Percentiles rank a stretch among this genome's conserved stretches.
These are phyloP conservation scores for Drosophila punjabiensis DNA, from an alignment of 1,140 invertebrate species.

Conservation along the genomic window DNA sequence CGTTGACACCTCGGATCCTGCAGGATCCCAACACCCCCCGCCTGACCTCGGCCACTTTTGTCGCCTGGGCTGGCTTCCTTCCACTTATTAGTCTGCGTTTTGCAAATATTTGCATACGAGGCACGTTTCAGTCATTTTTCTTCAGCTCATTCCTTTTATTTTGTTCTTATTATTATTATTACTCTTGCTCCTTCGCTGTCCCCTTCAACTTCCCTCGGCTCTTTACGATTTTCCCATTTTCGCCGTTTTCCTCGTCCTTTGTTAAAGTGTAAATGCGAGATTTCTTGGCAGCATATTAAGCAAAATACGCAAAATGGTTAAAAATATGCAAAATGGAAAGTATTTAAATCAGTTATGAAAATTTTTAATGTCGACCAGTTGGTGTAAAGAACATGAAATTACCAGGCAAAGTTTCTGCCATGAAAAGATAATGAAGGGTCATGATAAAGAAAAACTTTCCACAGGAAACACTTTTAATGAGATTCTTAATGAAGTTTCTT, in stretches of 20 bases:
- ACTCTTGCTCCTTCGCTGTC: constrained; percentile 17
- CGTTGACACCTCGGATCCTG: constrained; percentile 18
- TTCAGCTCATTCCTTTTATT: constrained; percentile 65
- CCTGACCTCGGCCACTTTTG: constrained; percentile 24
- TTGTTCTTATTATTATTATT: constrained; percentile 68
- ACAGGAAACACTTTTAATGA: not conserved
- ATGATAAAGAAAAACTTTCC: constrained; percentile 2
- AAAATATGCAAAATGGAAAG: constrained; percentile 35
- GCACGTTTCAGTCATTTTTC: constrained; percentile 80
- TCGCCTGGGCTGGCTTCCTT: constrained; percentile 26
- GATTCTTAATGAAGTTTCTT: constrained; percentile 1
- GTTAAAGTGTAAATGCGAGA: constrained; percentile 73
- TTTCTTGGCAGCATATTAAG: constrained; percentile 73
- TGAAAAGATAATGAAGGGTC: constrained; percentile 5
- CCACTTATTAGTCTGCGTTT: constrained; percentile 80
- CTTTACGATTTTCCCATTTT: constrained; percentile 26
- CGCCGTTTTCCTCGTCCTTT: constrained; percentile 35
- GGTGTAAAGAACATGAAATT: constrained; percentile 8
- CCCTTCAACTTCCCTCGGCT: no score
- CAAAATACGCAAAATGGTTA: constrained; percentile 16
- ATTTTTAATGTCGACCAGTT: constrained; percentile 25
- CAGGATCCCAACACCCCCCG: not conserved
- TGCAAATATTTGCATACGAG: constrained; percentile 83
- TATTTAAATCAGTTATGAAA: constrained; percentile 40
- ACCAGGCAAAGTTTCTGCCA: not conserved